Evolutionary conservation across 1,140 invertebrate species (phyloP).

Genomic region (Drosophila neocordata): DNA sequence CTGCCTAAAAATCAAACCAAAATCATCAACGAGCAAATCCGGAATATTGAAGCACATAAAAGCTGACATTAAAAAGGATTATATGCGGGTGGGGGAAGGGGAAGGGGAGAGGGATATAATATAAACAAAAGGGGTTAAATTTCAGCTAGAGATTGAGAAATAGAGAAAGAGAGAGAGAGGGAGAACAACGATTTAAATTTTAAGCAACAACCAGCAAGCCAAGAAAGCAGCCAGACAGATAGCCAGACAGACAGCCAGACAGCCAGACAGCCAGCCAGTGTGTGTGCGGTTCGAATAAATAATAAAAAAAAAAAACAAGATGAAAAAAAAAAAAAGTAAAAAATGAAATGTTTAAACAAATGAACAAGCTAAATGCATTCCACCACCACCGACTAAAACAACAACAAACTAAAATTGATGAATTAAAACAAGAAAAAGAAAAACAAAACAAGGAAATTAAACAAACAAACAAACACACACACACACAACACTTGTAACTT

Average conservation of each 20-base stretch:
- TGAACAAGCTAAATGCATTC: conserved; percentile 63
- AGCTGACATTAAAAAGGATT: neutral
- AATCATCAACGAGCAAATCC: conserved; percentile 11
- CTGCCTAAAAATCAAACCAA: conserved; percentile 80
- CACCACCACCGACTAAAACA: conserved; percentile 68
- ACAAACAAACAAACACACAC: conserved; percentile 5
- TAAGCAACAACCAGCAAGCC: conserved; percentile 48
- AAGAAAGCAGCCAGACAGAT: neutral
- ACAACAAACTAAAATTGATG: conserved; percentile 51
- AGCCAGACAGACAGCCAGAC: neutral
- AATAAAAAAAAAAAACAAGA: no score
- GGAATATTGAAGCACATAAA: neutral
- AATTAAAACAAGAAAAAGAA: conserved; percentile 40
- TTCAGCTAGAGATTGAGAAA: no score
- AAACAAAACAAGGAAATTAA: neutral
- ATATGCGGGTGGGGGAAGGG: conserved; percentile 10
- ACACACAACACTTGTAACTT: conserved; percentile 40
- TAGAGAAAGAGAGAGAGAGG: no score
- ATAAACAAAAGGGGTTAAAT: no score
- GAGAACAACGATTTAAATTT: conserved; percentile 59
- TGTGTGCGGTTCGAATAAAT: neutral
- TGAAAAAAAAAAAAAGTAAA: no score
- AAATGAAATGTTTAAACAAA: conserved; percentile 6
- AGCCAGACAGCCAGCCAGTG: conserved; percentile 3
- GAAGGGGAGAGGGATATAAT: no score